phyloP scores from a whole-genome alignment of 2,113 vertebrate species.

The Rattus norvegicus region DNA sequence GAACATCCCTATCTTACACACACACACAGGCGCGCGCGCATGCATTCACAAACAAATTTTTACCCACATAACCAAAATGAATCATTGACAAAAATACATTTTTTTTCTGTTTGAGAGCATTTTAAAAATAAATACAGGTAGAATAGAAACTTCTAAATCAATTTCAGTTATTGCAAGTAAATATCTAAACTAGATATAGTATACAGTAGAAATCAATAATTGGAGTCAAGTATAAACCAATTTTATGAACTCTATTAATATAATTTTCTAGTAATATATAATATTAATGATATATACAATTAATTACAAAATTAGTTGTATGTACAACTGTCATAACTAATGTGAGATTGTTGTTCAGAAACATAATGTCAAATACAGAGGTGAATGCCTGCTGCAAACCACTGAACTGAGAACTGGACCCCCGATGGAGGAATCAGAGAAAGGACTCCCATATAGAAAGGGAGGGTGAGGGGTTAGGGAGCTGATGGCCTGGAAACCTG shows the following conservation, averaged over 20 bases:
- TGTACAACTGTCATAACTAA: neutral
- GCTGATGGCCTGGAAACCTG: too few species aligned
- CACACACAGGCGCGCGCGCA: neutral
- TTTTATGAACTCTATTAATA: neutral
- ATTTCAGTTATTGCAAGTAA: neutral
- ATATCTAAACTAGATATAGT: neutral
- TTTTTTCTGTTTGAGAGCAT: neutral
- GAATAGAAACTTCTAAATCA: neutral
- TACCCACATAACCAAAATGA: neutral
- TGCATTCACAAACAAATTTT: too few species aligned
- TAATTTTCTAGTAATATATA: neutral
- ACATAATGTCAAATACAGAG: neutral
- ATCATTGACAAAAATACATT: neutral
- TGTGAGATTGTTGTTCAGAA: neutral
- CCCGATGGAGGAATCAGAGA: too few species aligned
- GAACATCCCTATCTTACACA: neutral
- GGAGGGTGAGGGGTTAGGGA: too few species aligned
- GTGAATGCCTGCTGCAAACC: too few species aligned
- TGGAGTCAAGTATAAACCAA: neutral
- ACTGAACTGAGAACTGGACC: too few species aligned
- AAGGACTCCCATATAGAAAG: too few species aligned
- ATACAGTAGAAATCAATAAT: neutral
- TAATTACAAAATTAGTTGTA: constrained; percentile 14
- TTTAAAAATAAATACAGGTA: neutral
- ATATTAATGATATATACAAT: too few species aligned